These are phyloP conservation scores for Himalopsyche tibetana DNA, from an alignment of 2,888 invertebrate genomes.

Conservation along the genomic window DNA sequence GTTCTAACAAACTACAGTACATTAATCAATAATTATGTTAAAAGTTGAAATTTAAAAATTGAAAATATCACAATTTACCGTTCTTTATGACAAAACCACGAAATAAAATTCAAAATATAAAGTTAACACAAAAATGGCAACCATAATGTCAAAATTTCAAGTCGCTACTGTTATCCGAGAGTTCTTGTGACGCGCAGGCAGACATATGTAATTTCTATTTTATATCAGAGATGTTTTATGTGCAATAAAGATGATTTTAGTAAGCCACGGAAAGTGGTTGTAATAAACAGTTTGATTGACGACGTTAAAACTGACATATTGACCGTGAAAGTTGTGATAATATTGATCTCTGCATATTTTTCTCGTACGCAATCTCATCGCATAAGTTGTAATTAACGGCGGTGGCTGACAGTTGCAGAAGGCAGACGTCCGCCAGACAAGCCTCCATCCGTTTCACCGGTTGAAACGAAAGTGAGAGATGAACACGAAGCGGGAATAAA, in stretches of 20 bases:
- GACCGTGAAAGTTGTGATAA: constrained; percentile 1
- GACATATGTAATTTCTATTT: too few species aligned
- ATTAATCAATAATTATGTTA: too few species aligned
- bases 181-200: too few species aligned
- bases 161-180: too few species aligned
- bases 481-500: constrained; percentile 5
- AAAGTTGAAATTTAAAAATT: too few species aligned
- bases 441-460: constrained; percentile 51
- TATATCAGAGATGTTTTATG: background rate
- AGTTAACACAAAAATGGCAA: too few species aligned
- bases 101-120: too few species aligned
- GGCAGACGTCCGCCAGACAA: constrained; percentile 57
- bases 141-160: too few species aligned
- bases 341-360: background rate
- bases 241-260: background rate
- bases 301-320: background rate
- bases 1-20: too few species aligned
- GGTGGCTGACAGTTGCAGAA: background rate
- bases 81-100: too few species aligned
- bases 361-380: constrained; percentile 30
- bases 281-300: background rate
- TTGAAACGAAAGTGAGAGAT: constrained; percentile 51
- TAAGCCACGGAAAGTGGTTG: background rate
- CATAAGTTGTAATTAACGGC: constrained; percentile 2
- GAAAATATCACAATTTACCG: too few species aligned